Evolutionary conservation across 2,888 invertebrate species (phyloP).

Genomic region (Herminia tarsipennalis): DNA sequence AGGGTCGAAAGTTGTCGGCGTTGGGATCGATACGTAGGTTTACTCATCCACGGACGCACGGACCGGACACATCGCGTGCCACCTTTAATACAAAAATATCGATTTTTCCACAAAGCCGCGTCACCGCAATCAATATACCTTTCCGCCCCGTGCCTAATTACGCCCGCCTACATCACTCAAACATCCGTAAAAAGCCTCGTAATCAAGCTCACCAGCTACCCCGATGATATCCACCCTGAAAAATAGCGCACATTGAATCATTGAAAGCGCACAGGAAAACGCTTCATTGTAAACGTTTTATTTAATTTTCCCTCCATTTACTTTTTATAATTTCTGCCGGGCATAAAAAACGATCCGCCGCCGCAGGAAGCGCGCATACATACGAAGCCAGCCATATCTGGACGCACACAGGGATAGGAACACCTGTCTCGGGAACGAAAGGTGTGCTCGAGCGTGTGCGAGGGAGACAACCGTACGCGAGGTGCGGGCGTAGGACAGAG

Average conservation of each 20-base stretch:
- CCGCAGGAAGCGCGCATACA: conserved; percentile 83
- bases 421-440: conserved; percentile 85
- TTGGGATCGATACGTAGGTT: conserved; percentile 76
- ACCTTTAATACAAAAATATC: conserved; percentile 84
- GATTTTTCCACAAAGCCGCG: conserved; percentile 83
- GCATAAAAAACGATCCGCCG: conserved; percentile 84
- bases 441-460: conserved; percentile 79
- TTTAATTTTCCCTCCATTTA: conserved; percentile 86
- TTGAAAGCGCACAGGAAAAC: conserved; percentile 84
- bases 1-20: conserved; percentile 71
- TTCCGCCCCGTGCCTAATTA: conserved; percentile 84
- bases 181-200: conserved; percentile 77
- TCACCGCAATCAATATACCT: conserved; percentile 86
- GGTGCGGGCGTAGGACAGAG: conserved; percentile 61
- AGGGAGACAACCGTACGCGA: conserved; percentile 62
- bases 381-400: conserved; percentile 58
- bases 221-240: conserved; percentile 71
- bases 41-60: conserved; percentile 76
- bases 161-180: conserved; percentile 82
- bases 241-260: conserved; percentile 81
- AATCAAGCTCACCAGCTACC: conserved; percentile 62
- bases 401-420: conserved; percentile 79
- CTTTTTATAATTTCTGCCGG: conserved; percentile 85
- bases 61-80: conserved; percentile 82
- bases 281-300: conserved; percentile 85